phyloP scores from a whole-genome alignment of 2,797 vertebrate species.

The Zenarchopterus dispar region DNA sequence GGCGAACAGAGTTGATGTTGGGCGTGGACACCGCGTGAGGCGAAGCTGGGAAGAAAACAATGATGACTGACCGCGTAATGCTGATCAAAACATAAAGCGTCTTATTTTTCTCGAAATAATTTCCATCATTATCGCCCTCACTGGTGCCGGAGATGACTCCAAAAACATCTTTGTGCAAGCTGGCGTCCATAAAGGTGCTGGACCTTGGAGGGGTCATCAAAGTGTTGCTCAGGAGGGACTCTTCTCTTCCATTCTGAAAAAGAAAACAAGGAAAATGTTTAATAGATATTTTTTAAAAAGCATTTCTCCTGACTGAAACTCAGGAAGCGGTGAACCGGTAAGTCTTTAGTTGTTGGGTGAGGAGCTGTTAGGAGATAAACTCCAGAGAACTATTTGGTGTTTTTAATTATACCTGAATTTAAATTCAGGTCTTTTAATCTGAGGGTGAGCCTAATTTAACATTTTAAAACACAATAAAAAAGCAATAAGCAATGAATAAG shows the following conservation, averaged over 20 bases:
- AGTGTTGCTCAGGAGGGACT: conserved; percentile 79
- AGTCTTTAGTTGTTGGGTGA: too few species aligned
- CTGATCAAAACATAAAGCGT: not conserved
- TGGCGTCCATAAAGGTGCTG: conserved; percentile 88
- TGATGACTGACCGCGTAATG: too few species aligned
- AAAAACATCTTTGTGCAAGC: conserved; percentile 94
- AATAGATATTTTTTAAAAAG: not conserved
- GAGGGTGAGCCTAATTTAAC: too few species aligned
- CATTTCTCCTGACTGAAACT: too few species aligned
- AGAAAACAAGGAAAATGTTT: not conserved
- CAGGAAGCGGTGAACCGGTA: too few species aligned
- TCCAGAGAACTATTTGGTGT: too few species aligned
- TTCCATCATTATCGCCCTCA: conserved; percentile 49
- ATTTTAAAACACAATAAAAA: too few species aligned
- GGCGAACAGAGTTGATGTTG: conserved; percentile 90
- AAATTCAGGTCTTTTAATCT: too few species aligned
- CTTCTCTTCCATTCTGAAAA: conserved; percentile 89
- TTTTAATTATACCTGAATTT: too few species aligned
- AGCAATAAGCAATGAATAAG: too few species aligned
- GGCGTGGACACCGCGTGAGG: conserved; percentile 92
- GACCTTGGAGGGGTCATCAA: conserved; percentile 91
- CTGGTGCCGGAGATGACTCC: conserved; percentile 97
- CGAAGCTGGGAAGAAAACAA: conserved; percentile 80
- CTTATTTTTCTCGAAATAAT: not conserved
- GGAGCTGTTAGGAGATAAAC: too few species aligned